Evolutionary conservation across 1,140 invertebrate species (phyloP), one percentile per base, ranked within the genome.

Genomic region (Heterodera schachtii): DNA sequence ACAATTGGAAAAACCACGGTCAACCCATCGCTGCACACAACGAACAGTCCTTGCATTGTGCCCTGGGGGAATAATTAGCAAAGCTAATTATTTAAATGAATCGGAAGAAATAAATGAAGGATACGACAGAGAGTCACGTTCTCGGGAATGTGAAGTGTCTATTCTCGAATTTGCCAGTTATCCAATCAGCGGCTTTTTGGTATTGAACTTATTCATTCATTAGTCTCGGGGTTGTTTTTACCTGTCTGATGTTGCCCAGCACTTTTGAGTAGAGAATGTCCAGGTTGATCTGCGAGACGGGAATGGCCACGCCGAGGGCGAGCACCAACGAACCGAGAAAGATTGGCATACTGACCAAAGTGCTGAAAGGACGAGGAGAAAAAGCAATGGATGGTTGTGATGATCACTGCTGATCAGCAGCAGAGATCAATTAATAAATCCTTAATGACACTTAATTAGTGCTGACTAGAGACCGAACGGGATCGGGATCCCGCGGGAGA

Each of bases 181-280:
- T 31, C 31, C 31, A 31, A 31, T 31, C 31, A 31, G 31, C 31
- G 31, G 31, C 31, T 31, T 0, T 0, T 31, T 31, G 0, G 31
- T 31, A 31, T 31, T 19, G 44, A 11, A 52, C n/a, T 3, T 8
- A 52, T 60, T 41, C 31, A 2, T 75, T 67, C 21, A 75, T 13
- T 71, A 41, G 21, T 1, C 69, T 6, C 44, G 1, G 11, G n/a
- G 8, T 6, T 2, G 31, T 41, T 5, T 43, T 6, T 13, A 71
- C 81, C 49, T 83, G 82, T 84, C 78, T 66, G n/a, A 83, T 83
- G 46, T 60, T 44, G 31, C 85, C 85, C 47, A 86, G 66, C 47
- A 86, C 71, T 76, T 86, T 86, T 2, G 85, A 86, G 73, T 76
- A 86, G 52, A 86, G 84, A 74, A 86, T 81, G 79, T 86, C 86